These are phyloP conservation scores for Cynaeus angustus DNA, from an alignment of 2,888 invertebrate genomes.

Conservation along the genomic window DNA sequence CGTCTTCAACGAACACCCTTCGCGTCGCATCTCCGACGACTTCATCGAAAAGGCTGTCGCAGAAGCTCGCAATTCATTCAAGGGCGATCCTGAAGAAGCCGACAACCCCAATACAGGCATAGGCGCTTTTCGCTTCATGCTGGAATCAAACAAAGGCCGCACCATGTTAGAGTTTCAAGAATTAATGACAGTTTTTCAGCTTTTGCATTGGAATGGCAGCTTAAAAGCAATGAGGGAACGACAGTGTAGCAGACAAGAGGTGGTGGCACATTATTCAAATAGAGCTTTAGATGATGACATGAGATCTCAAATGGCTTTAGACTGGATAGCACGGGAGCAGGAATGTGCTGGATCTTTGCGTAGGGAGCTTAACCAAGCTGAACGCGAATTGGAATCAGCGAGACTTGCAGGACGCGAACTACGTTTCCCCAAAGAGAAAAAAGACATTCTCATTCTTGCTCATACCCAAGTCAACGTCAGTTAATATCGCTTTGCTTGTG, in stretches of 20 bases:
- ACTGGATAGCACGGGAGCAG: conserved; percentile 92
- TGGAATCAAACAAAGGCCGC: conserved; percentile 88
- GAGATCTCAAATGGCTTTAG: conserved; percentile 96
- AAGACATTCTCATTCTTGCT: conserved; percentile 93
- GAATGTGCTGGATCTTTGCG: conserved; percentile 84
- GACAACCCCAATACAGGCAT: conserved; percentile 83
- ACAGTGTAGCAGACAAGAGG: conserved; percentile 94
- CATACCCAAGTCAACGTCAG: conserved; percentile 83
- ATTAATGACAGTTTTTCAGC: conserved; percentile 97
- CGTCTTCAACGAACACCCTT: conserved; percentile 96
- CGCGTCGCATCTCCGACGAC: conserved; percentile 92
- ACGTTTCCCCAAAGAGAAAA: conserved; percentile 95
- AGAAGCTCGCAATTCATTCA: conserved; percentile 92
- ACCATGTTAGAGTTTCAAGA: conserved; percentile 98
- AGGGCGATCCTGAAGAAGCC: conserved; percentile 76
- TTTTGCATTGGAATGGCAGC: conserved; percentile 98
- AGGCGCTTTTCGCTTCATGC: conserved; percentile 84
- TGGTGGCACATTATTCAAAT: conserved; percentile 94
- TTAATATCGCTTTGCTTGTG: conserved; percentile 57
- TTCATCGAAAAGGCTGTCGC: conserved; percentile 95
- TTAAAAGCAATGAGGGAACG: conserved; percentile 95
- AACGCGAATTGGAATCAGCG: conserved; percentile 89
- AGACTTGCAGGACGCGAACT: conserved; percentile 92
- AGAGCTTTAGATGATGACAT: conserved; percentile 95
- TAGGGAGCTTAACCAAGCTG: conserved; percentile 87